Evolutionary conservation across 2,113 vertebrate genomes (phyloP).

Genomic region (Chloropsis hardwickii): DNA sequence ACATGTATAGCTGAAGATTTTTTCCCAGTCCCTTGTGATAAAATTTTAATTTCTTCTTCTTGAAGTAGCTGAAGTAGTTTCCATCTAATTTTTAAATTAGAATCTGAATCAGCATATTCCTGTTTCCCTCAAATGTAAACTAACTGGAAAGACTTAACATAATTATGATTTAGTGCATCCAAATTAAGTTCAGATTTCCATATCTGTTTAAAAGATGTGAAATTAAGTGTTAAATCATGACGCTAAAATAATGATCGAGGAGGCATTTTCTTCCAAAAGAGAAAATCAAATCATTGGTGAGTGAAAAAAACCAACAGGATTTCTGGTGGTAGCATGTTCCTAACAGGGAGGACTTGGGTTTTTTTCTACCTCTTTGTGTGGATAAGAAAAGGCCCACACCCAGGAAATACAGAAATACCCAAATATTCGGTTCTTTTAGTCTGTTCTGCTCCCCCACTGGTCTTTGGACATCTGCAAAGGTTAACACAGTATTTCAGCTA

Average conservation of each 20-base stretch:
- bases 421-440: not conserved
- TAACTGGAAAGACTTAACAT: not conserved
- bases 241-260: not conserved
- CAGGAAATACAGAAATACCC: not conserved
- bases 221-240: not conserved
- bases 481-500: not conserved
- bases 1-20: not conserved
- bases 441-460: not conserved
- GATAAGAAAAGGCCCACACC: not conserved
- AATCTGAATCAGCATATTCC: not conserved
- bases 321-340: not conserved
- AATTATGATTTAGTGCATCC: not conserved
- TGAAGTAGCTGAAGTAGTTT: not conserved
- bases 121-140: not conserved
- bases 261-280: not conserved
- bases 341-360: accelerated
- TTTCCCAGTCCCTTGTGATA: not conserved
- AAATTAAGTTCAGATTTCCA: slow-evolving; percentile 2
- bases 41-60: slow-evolving; percentile 1
- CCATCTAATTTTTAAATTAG: not conserved
- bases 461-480: not conserved
- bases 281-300: not conserved
- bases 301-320: not conserved
- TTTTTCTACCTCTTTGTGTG: not conserved
- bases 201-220: not conserved